Base-by-base conservation (phyloP, 2,113 vertebrate genomes). In the Dolichallabes microphthalmus region DNA sequence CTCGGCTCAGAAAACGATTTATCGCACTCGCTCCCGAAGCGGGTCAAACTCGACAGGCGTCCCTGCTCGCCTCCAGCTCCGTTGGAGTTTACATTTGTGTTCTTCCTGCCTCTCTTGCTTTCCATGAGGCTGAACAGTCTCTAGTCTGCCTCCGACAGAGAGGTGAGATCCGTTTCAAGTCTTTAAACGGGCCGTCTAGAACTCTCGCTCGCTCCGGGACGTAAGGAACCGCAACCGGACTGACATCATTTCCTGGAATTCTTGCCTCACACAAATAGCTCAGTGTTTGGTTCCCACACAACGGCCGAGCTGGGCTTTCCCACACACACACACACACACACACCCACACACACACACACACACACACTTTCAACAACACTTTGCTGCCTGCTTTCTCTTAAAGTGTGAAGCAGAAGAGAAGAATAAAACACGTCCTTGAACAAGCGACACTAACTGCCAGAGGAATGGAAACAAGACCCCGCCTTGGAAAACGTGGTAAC, bases 221-320 rank as follows among this genome's bases (percentile, higher is more conserved):
- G 90, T 90, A 92, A 91, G 93, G 89, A 84, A 84, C 85, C 82
- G 90, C 89, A 86, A 89, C 86, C 52, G 50, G 86, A 88, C 78
- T 94, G 93, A 95, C 93, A 93, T 94, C 92, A 95, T 93, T 94
- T 95, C 94, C 94, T 95, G 91, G 89, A 91, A 95, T 95, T 95
- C 94, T 94, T 90, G 84, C 87, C n/a, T 79, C 83, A 84, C 92
- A 95, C 91, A 94, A 94, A 94, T 89, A 94, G 88, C 89, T 92
- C 92, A 87, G 92, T 93, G 91, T 94, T 91, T 78, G 64, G 92
- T 94, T 95, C 92, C 91, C 93, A 94, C 91, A 93, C 92, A 89
- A 74, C 35, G 68, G 75, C 81, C 30, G 25, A 86, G 71, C 86
- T 83, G 73, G 55, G 88, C 87, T 90, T 86, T 82, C 89, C 86